phyloP scores from a whole-genome alignment of 2,888 invertebrate species.

The Arenicola marina region DNA sequence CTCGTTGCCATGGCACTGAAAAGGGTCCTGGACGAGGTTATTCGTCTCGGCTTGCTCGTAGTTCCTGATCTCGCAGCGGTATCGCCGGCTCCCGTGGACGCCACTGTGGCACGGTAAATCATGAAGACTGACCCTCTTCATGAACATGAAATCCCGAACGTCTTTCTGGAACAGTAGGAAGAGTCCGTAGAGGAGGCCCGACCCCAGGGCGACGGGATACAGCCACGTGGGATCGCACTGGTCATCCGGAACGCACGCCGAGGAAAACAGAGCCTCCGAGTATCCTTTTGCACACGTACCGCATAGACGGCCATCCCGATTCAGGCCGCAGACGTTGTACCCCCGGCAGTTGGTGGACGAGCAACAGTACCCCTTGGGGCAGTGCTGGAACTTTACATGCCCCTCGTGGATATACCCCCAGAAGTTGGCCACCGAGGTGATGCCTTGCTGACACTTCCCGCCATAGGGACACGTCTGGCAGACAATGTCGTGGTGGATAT shows the following conservation, averaged over 20 bases:
- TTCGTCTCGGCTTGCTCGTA: background rate
- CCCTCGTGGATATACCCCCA: slow-evolving; percentile 32
- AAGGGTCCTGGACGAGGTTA: background rate
- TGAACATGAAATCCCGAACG: slow-evolving; percentile 35
- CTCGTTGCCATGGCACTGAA: no score
- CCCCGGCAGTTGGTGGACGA: slow-evolving; percentile 17
- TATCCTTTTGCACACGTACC: slow-evolving; percentile 23
- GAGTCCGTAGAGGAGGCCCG: slow-evolving; percentile 31
- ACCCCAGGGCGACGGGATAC: slow-evolving; percentile 26
- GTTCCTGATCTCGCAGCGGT: background rate
- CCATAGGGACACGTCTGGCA: slow-evolving; percentile 36
- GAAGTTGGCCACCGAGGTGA: slow-evolving; percentile 35
- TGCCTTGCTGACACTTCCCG: slow-evolving; percentile 29
- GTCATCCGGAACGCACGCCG: slow-evolving; percentile 27
- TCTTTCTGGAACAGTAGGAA: slow-evolving; percentile 38
- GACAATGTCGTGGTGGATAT: slow-evolving; percentile 32
- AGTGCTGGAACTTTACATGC: slow-evolving; percentile 32
- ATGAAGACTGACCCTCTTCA: slow-evolving; percentile 11
- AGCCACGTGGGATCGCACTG: slow-evolving; percentile 31
- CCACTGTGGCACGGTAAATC: slow-evolving; percentile 7
- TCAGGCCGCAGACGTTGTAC: slow-evolving; percentile 25
- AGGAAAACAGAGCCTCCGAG: slow-evolving; percentile 35
- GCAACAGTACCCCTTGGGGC: slow-evolving; percentile 35
- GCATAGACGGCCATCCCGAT: slow-evolving; percentile 31
- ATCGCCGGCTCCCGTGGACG: no score